Base-by-base conservation (phyloP, 2,888 invertebrate species). In the Sphaerophoria rueppellii region DNA sequence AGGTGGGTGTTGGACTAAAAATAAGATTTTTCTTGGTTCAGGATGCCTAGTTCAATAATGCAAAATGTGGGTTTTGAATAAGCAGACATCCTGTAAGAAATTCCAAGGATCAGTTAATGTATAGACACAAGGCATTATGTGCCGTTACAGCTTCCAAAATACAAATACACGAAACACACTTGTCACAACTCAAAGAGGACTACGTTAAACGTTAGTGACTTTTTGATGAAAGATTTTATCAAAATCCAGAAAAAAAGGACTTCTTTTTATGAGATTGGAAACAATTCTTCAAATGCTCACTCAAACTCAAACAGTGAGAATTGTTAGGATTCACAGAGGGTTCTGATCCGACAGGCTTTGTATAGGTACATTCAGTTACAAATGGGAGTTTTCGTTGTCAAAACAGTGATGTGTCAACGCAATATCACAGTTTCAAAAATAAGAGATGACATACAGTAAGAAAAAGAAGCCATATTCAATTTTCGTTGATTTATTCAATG, bases 401-500 rank as follows among this genome's bases (percentile, higher is more conserved):
- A 52, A 67, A 46, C 7, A n/a, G 40, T 65, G 46, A 48, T 14
- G 67, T 73, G 74, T 60, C 67, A 55, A 60, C 67, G 40, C 48
- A 9, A 46, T 16, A n/a, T 50, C 46, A 16, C n/a, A 40, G 32
- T 6, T 12, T 24, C 7, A 32, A 43, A 37, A 34, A 50, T n/a
- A n/a, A 37, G 6, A 12, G 11, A 43, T 43, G 43, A 43, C 43
- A 43, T 9, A 43, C 9, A 7, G 43, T 9, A 14, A 35, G 14
- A 9, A 55, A 34, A 24, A 40, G 40, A 37, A 54, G 52, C 48
- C 54, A 75, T 60, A 60, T 67, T 79, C 74, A 69, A 74, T 72
- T 76, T 75, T 69, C 67, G 34, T 54, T 83, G 83, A 83, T 83
- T 76, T 83, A 80, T 83, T 80, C 72, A 72, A 83, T 75, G 63